Evolutionary conservation across 2,113 vertebrate species (phyloP), one percentile per base, ranked within the genome.

Genomic region (Synchiropus splendidus): DNA sequence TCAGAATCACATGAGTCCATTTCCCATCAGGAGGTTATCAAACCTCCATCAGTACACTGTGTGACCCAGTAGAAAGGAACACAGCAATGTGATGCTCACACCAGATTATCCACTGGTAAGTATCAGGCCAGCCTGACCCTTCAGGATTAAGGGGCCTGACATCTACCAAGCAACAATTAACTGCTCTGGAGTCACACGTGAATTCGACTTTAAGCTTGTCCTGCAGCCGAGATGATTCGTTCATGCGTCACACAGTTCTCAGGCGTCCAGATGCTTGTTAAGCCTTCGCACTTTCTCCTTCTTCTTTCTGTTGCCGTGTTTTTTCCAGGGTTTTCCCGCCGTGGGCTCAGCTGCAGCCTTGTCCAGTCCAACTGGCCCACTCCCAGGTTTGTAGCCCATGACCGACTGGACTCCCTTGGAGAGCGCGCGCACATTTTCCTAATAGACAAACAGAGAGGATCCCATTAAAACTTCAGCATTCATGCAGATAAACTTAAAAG

Each of bases 251-350:
- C 27, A 6, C 13, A 5, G 50, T 51, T 35, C 8, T 88, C 80
- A 99, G 5, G 87, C 86, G n/a, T 97, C 91, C 70, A 98, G 72
- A 70, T 99, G 93, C 61, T 86, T 90, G 6, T 74, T 92, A 31
- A 96, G 65, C 32, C 92, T 82, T 10, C 94, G 89, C 2, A 93
- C 70, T 72, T 99, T 99, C 78, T 98, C 90, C 62, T 94, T 99
- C 74, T 90, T 98, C 65, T 99, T 97, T 54, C 64, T 83, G 86
- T 99, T 99, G 8, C 92, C 88, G 0, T 99, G 95, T 49, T 92
- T 99, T 72, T 97, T 99, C 94, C 94, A 98, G 42, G 92, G 91
- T 56, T 99, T 99, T 21, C 89, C 88, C 0, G 18, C 30, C 6
- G 38, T 45, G 0, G 4, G 58, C 15, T 83, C 85, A 5, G 13